Conservation (phyloP, 2,888 invertebrate genomes). For the Notodonta dromedarius region DNA sequence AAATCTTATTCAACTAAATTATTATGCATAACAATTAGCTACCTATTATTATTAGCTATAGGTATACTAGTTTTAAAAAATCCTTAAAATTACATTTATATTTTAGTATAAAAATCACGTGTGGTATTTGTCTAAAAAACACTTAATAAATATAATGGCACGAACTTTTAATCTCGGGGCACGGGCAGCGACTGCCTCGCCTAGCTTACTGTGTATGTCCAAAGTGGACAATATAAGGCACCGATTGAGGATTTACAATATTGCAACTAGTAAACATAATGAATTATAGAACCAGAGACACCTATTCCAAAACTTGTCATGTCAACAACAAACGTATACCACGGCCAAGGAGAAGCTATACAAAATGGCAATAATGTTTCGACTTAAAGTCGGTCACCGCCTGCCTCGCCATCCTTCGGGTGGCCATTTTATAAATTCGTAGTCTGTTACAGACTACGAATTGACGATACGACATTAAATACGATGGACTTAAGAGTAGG, state of each 20-base stretch:
- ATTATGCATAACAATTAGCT: not conserved
- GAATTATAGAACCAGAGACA: not conserved
- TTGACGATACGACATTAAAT: too few relatives aligned
- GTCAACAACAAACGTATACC: too few relatives aligned
- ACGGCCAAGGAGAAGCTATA: too few relatives aligned
- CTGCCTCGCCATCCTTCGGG: too few relatives aligned
- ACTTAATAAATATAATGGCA: constrained; percentile 39
- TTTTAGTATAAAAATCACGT: constrained; percentile 1
- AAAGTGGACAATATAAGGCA: constrained; percentile 62
- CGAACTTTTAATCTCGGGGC: constrained; percentile 28
- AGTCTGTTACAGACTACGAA: too few relatives aligned
- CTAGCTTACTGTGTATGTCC: constrained; percentile 17
- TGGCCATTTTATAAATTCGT: too few relatives aligned
- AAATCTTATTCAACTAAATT: too few relatives aligned
- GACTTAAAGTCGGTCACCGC: too few relatives aligned
- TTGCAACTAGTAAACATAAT: not conserved
- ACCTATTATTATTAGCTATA: not conserved
- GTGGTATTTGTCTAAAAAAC: constrained; percentile 13
- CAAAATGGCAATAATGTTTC: too few relatives aligned
- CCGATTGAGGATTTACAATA: constrained; percentile 45
- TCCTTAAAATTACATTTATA: not conserved
- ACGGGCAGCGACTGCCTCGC: constrained; percentile 8
- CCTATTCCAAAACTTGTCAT: too few relatives aligned
- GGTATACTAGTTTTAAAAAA: not conserved
- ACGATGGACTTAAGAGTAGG: too few relatives aligned